A percentile compares a stretch with the other conserved stretches of the same genome.
Conservation (phyloP, 1,140 invertebrate genomes). For the Aphaenogaster floridana region DNA sequence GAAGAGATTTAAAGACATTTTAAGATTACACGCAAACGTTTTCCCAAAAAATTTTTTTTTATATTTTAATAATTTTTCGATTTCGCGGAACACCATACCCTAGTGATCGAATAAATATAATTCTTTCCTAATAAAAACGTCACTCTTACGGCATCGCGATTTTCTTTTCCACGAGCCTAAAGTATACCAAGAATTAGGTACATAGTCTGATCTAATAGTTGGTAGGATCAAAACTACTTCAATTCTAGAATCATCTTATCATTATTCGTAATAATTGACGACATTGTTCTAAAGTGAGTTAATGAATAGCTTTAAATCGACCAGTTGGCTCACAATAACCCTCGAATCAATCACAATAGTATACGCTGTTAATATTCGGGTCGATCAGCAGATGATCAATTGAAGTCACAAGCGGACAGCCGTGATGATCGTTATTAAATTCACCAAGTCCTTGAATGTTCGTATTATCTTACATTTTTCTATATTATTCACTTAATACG, state of each 20-base stretch:
- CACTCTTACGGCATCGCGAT: conserved; percentile 42
- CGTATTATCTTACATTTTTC: conserved; percentile 72
- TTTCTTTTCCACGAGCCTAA: conserved; percentile 59
- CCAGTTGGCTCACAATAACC: conserved; percentile 47
- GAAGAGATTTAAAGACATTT: conserved; percentile 2
- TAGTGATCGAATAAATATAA: conserved; percentile 65
- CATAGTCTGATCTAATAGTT: conserved; percentile 69
- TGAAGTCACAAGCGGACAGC: conserved; percentile 51
- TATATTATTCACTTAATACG: conserved; percentile 78
- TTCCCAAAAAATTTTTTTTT: conserved; percentile 24
- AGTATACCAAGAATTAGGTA: conserved; percentile 70
- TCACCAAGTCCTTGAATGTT: conserved; percentile 64
- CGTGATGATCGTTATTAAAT: conserved; percentile 68
- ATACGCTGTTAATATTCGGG: conserved; percentile 29
- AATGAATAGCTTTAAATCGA: conserved; percentile 70
- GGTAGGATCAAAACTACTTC: conserved; percentile 76
- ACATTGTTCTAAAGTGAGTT: conserved; percentile 81
- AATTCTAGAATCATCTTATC: conserved; percentile 70
- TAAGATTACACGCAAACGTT: conserved; percentile 33
- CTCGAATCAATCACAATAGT: conserved; percentile 33
- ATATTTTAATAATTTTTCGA: conserved; percentile 31
- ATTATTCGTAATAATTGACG: conserved; percentile 86
- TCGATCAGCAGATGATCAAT: conserved; percentile 41
- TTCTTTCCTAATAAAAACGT: conserved; percentile 59
- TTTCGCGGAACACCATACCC: conserved; percentile 9